Evolutionary conservation across 2,888 invertebrate species (phyloP).

Genomic region (Hirtodrosophila trivittata): DNA sequence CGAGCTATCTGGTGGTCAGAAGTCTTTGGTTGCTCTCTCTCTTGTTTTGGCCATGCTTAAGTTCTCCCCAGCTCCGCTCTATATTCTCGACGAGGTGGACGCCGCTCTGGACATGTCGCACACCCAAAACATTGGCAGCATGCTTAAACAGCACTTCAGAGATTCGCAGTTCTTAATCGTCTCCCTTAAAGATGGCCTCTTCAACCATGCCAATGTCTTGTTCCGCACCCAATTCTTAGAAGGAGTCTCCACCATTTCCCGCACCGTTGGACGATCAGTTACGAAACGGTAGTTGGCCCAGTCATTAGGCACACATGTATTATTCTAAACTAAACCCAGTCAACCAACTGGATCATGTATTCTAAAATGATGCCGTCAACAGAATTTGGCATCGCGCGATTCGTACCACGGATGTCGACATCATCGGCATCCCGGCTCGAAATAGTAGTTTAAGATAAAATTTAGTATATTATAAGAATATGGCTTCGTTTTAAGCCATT

Average conservation of each 20-base stretch:
- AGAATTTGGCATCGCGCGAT: no score
- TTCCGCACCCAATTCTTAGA: conserved; percentile 97
- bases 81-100: conserved; percentile 99
- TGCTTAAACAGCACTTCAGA: conserved; percentile 95
- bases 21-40: conserved; percentile 97
- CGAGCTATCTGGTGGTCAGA: conserved; percentile 98
- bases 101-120: conserved; percentile 98
- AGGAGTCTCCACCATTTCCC: conserved; percentile 94
- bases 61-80: conserved; percentile 98
- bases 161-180: conserved; percentile 98
- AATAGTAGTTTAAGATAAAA: background rate
- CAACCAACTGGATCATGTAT: no score
- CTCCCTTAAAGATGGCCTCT: conserved; percentile 99
- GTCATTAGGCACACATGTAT: background rate
- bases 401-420: no score
- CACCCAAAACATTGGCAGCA: conserved; percentile 98
- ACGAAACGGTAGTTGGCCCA: conserved; percentile 16
- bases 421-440: no score
- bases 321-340: background rate
- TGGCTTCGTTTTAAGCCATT: no score
- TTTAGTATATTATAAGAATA: background rate
- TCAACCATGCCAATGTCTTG: conserved; percentile 98
- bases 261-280: conserved; percentile 84
- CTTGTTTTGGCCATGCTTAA: conserved; percentile 97
- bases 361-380: no score